Conservation (phyloP, 1,140 invertebrate genomes). For the Cephus cinctus region DNA sequence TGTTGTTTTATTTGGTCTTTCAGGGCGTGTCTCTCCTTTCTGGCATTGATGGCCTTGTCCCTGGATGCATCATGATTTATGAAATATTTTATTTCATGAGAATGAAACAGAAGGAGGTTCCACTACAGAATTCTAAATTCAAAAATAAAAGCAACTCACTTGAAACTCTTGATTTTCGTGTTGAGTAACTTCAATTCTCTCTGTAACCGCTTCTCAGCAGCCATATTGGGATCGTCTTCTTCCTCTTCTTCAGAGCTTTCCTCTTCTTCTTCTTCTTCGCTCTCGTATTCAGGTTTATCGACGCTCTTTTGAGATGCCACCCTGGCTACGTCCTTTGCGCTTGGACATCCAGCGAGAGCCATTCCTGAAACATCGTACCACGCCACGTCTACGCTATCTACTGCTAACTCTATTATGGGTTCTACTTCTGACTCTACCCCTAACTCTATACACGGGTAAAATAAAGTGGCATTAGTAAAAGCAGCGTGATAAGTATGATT, state of each 20-base stretch:
- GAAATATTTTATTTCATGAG: not conserved
- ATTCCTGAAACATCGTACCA: conserved; percentile 55
- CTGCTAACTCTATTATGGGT: conserved; percentile 41
- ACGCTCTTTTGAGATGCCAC: conserved; percentile 52
- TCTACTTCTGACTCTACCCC: conserved; percentile 9
- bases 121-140: conserved; percentile 3
- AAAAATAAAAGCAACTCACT: conserved; percentile 40
- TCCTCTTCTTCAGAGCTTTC: conserved; percentile 64
- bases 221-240: conserved; percentile 62
- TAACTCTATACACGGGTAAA: not conserved
- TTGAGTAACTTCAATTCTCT: conserved; percentile 74
- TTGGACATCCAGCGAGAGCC: conserved; percentile 54
- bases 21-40: conserved; percentile 74
- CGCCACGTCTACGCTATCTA: conserved; percentile 35
- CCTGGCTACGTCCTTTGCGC: conserved; percentile 51
- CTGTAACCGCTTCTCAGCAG: conserved; percentile 57
- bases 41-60: conserved; percentile 74
- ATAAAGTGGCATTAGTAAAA: no score
- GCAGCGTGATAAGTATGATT: no score
- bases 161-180: conserved; percentile 75
- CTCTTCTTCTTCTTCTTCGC: conserved; percentile 61
- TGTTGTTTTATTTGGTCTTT: conserved; percentile 79
- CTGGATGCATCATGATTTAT: conserved; percentile 21
- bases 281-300: conserved; percentile 36
- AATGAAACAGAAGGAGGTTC: not conserved